Base-by-base conservation (phyloP, 2,888 invertebrate genomes). In the Criorhina ranunculi region DNA sequence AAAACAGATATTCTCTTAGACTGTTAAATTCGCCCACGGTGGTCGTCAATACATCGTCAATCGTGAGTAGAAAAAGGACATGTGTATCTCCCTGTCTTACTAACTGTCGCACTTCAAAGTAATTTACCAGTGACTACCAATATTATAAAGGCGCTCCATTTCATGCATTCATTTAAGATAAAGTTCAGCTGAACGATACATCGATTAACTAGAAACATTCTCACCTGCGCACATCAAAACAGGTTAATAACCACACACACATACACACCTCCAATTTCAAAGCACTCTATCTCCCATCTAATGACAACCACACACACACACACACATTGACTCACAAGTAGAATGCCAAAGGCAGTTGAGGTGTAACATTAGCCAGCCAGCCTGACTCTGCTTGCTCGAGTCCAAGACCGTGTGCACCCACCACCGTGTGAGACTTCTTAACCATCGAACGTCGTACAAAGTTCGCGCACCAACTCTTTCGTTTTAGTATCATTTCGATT, bases 381-480 rank as follows among this genome's bases (percentile, higher is more conserved):
- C 67, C 37, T 81, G 76, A 76, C 76, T 81, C 51, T 69, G 69
- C 51, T 69, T 64, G 64, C 73, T 55, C 59, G 44, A 64, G 33
- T 55, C 35, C n/a, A 31, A 60, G 17, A 17, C 37, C 37, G 35
- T 60, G 49, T 55, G 83, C 79, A 83, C 83, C 75, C 81, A 76
- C 77, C 77, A 81, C 46, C 40, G 33, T 55, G 42, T 35, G 55
- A 69, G 29, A 60, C 40, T 75, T 75, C 75, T 75, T 67, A 60
- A 12, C 9, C 66, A 35, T 55, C 33, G 4, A 9, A 3, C 37
- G 57, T 49, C 59, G 64, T 37, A 57, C 73, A 31, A 57, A 87
- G 89, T 89, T 89, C 87, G 88, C 88, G 81, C 81, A 67, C 87
- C 87, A 86, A 88, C 87, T 89, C 88, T 88, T 88, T 88, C 86